Conservation (phyloP, 64 coral and sea anemone species). For the Montipora foliosa region DNA sequence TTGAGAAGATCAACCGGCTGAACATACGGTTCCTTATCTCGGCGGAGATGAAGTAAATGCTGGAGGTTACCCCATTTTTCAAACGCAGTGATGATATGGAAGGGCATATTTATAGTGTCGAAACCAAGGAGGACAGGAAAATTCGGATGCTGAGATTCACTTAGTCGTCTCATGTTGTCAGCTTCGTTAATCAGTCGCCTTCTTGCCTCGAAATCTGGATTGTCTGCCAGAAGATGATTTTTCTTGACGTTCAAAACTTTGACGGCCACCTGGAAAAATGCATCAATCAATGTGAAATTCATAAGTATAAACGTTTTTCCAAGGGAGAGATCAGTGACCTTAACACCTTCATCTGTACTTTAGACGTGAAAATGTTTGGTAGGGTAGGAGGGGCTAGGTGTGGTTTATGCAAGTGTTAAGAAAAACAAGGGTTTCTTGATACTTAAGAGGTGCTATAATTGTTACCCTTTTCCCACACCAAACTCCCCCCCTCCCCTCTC, state of each 20-base stretch:
- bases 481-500: too few relatives aligned
- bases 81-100: constrained; percentile 53
- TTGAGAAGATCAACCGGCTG: constrained; percentile 3
- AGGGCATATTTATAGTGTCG: constrained; percentile 36
- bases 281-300: too few relatives aligned
- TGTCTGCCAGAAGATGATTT: constrained; percentile 1
- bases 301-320: too few relatives aligned
- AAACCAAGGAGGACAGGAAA: constrained; percentile 38
- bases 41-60: constrained; percentile 34
- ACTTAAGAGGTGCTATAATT: too few relatives aligned
- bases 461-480: too few relatives aligned
- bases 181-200: constrained; percentile 24
- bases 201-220: neutral
- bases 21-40: neutral
- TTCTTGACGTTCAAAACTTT: constrained; percentile 10
- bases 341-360: neutral
- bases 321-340: too few relatives aligned
- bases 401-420: too few relatives aligned
- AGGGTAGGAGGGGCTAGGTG: too few relatives aligned
- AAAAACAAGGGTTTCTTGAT: too few relatives aligned
- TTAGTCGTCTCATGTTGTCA: neutral
- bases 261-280: neutral
- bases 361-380: neutral
- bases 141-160: constrained; percentile 19
- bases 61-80: constrained; percentile 32